A percentile compares a stretch with the other conserved stretches of the same genome.
These are phyloP conservation scores for Aphidoletes aphidimyza DNA, from an alignment of 2,888 invertebrate species.

Conservation along the genomic window DNA sequence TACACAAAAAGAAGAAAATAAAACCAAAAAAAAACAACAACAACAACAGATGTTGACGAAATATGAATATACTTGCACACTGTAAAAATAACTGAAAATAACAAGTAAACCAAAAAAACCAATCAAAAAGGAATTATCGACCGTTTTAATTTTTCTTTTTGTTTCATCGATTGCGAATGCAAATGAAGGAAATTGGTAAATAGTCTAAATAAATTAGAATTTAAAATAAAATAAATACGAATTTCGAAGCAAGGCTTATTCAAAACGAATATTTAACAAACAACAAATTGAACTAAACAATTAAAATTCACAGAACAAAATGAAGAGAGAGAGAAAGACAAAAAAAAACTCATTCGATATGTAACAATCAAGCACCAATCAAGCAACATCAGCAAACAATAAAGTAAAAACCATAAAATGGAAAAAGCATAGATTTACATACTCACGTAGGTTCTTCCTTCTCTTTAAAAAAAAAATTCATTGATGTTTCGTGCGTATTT, in stretches of 20 bases:
- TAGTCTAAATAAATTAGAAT: neutral
- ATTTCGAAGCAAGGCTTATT: neutral
- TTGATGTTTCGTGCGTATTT: constrained; percentile 42
- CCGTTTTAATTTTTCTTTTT: too few relatives aligned
- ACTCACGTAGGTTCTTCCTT: constrained; percentile 49
- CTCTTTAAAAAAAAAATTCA: constrained; percentile 45
- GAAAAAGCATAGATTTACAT: neutral
- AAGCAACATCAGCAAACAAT: constrained; percentile 20
- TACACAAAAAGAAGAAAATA: neutral
- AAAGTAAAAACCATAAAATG: neutral
- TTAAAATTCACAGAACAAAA: neutral
- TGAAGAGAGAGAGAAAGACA: neutral
- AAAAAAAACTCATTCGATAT: neutral
- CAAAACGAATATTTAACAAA: neutral
- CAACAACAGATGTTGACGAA: neutral
- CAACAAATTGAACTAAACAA: neutral
- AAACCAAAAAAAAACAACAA: neutral
- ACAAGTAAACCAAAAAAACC: neutral
- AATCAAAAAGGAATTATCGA: neutral
- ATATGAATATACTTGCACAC: neutral
- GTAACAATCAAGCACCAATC: constrained; percentile 40
- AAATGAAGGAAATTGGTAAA: neutral
- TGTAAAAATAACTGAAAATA: too few relatives aligned
- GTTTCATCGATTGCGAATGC: neutral
- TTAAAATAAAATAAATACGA: neutral